Evolutionary conservation across 2,797 vertebrate species (phyloP).

Genomic region (Helarctos malayanus): DNA sequence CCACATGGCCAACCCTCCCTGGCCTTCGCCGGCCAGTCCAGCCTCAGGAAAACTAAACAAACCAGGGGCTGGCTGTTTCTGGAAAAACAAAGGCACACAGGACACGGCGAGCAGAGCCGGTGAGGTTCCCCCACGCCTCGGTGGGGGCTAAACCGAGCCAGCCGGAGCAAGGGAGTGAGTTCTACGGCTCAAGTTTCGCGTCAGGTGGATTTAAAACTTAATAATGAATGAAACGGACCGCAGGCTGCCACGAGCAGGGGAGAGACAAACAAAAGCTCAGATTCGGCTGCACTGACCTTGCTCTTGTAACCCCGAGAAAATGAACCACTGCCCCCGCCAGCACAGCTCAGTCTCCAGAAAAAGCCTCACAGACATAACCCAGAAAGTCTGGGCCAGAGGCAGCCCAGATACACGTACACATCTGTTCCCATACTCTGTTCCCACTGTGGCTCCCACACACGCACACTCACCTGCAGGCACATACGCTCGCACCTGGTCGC

Average conservation of each 20-base stretch:
- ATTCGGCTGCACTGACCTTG: conserved; percentile 63
- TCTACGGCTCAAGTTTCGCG: conserved; percentile 69
- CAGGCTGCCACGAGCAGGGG: conserved; percentile 71
- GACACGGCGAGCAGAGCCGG: background rate
- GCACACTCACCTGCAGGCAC: background rate
- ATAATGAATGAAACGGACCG: conserved; percentile 73
- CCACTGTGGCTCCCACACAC: background rate
- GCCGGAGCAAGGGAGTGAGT: background rate
- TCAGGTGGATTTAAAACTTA: conserved; percentile 78
- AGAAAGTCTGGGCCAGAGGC: conserved; percentile 68
- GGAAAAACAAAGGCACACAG: conserved; percentile 72
- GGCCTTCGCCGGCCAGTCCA: background rate
- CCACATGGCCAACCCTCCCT: fast-evolving
- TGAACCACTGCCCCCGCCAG: background rate
- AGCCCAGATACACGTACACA: background rate
- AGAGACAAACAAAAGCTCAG: conserved; percentile 74
- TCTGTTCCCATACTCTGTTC: too few species aligned
- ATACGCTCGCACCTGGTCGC: background rate
- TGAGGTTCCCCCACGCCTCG: background rate
- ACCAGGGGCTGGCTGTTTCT: background rate
- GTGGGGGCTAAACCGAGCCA: background rate
- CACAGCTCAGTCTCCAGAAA: conserved; percentile 54
- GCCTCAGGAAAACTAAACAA: conserved; percentile 29
- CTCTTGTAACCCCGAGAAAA: conserved; percentile 62
- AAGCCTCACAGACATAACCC: conserved; percentile 59